Evolutionary conservation across 1,140 invertebrate genomes (phyloP).

Genomic region (Orchesella cincta): DNA sequence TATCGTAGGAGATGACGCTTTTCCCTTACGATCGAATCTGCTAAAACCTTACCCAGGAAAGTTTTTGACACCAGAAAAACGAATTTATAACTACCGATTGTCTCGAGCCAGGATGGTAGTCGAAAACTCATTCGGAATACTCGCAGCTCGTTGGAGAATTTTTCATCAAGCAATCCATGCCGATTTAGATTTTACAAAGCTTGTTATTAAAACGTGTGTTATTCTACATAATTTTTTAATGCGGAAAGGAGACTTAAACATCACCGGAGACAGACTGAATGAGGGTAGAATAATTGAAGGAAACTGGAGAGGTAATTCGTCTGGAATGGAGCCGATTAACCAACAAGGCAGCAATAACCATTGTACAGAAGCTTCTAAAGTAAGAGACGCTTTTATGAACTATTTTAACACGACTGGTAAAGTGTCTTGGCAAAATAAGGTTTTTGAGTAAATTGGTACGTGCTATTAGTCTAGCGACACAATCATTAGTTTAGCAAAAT

Average conservation of each 20-base stretch:
- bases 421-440: neutral
- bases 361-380: neutral
- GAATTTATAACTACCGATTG: slow-evolving; percentile 55
- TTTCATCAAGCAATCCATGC: slow-evolving; percentile 54
- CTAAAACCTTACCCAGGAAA: slow-evolving; percentile 53
- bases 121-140: slow-evolving; percentile 56
- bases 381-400: neutral
- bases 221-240: neutral
- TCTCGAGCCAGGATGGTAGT: slow-evolving; percentile 53
- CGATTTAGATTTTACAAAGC: slow-evolving; percentile 50
- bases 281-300: neutral
- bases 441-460: neutral
- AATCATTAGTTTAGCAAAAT: too few relatives aligned
- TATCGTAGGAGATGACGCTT: slow-evolving; percentile 56
- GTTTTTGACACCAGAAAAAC: slow-evolving; percentile 52
- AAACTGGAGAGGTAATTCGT: neutral
- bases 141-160: slow-evolving; percentile 56
- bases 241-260: neutral
- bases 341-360: neutral
- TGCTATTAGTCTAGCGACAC: too few relatives aligned
- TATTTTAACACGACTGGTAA: neutral
- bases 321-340: neutral
- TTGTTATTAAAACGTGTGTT: slow-evolving; percentile 35
- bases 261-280: neutral
- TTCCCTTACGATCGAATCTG: slow-evolving; percentile 52